phyloP scores from a whole-genome alignment of 2,113 vertebrate genomes.

The Mormyrus lacerda region DNA sequence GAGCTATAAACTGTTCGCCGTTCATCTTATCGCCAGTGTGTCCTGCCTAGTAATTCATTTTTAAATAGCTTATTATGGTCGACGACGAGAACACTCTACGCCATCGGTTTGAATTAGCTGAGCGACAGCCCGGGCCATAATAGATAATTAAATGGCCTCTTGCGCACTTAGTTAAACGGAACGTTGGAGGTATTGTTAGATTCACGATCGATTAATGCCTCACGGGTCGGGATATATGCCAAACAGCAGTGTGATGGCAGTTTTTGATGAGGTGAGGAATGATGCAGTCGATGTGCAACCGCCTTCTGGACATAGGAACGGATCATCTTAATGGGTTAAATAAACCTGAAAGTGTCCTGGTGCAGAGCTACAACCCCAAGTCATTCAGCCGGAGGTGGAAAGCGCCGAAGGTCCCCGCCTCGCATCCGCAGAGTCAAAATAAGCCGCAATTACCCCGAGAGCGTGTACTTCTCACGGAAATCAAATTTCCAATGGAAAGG shows the following conservation, averaged over 20 bases:
- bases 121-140: background rate
- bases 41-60: conserved; percentile 8
- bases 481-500: background rate
- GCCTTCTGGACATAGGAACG: background rate
- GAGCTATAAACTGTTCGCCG: background rate
- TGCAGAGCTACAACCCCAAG: background rate
- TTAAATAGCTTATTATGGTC: conserved; percentile 9
- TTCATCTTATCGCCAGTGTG: conserved; percentile 1
- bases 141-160: background rate
- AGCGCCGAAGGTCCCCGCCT: background rate
- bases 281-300: background rate
- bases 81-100: background rate
- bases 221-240: background rate
- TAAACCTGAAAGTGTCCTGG: background rate
- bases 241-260: background rate
- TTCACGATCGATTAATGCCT: background rate
- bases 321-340: background rate
- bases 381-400: background rate
- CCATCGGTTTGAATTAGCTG: background rate
- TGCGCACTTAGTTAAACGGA: background rate
- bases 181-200: background rate
- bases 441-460: background rate
- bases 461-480: background rate
- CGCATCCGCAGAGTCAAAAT: background rate
- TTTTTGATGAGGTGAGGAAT: background rate